Conservation (phyloP, 2,797 vertebrate species). For the Apogon talboti region DNA sequence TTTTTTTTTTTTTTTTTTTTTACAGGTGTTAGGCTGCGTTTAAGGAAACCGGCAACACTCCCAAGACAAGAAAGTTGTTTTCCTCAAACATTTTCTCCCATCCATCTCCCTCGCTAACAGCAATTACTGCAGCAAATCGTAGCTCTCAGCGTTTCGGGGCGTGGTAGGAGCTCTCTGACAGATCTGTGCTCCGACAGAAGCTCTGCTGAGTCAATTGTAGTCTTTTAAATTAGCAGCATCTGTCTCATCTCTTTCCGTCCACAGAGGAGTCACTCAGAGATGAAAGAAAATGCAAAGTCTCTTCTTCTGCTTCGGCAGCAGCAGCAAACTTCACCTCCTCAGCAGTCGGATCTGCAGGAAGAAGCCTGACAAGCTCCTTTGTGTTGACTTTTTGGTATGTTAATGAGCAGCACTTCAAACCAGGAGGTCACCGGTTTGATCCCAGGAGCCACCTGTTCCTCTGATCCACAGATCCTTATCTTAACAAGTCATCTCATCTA, state of each 20-base stretch:
- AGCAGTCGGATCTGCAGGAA: constrained; percentile 22
- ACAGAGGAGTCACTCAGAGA: constrained; percentile 37
- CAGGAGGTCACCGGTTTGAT: constrained; percentile 41
- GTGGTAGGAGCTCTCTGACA: constrained; percentile 27
- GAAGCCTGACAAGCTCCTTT: constrained; percentile 14
- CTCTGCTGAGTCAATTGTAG: constrained; percentile 62
- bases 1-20: not conserved
- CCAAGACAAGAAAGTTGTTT: constrained; percentile 23
- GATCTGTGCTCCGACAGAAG: constrained; percentile 48
- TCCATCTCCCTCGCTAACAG: constrained; percentile 8
- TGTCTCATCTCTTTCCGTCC: constrained; percentile 48
- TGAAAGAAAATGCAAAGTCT: constrained; percentile 66
- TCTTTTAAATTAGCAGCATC: constrained; percentile 62
- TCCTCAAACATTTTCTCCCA: constrained; percentile 17
- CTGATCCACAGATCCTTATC: no score
- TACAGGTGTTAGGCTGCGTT: constrained; percentile 19
- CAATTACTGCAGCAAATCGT: constrained; percentile 35
- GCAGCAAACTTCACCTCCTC: constrained; percentile 27
- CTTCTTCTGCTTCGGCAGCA: constrained; percentile 30
- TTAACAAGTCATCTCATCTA: no score
- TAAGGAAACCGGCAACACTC: constrained; percentile 8
- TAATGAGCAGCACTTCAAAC: constrained; percentile 27
- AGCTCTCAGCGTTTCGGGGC: constrained; percentile 35
- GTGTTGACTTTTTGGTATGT: constrained; percentile 23
- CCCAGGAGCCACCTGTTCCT: constrained; percentile 11